A percentile compares a stretch with the other conserved stretches of the same genome.
Evolutionary conservation across 2,113 vertebrate species (phyloP).

Genomic region (Paracanthobrama guichenoti): DNA sequence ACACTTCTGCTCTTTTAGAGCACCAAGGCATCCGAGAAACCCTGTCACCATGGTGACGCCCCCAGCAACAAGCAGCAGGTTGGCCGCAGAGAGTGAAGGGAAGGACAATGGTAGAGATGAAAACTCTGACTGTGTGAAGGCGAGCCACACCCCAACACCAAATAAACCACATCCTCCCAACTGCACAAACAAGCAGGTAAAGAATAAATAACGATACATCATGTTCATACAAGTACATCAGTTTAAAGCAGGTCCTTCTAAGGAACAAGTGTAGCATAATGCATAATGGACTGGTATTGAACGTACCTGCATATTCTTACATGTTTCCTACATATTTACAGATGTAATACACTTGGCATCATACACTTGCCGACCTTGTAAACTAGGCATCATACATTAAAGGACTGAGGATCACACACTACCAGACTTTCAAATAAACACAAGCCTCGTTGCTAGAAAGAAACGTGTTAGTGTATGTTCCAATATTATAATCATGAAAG

Average conservation of each 20-base stretch:
- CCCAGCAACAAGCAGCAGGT: conserved; percentile 80
- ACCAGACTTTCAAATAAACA: background rate
- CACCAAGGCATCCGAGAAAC: conserved; percentile 85
- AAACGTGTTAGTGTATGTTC: too few relatives aligned
- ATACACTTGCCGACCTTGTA: too few relatives aligned
- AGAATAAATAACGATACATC: background rate
- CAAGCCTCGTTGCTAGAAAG: background rate
- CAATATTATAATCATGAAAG: too few relatives aligned
- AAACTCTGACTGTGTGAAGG: conserved; percentile 82
- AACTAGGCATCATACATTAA: background rate
- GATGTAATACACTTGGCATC: too few relatives aligned
- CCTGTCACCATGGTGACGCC: conserved; percentile 85
- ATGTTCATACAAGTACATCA: background rate
- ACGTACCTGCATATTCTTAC: background rate
- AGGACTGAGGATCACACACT: background rate
- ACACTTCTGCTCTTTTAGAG: conserved; percentile 83
- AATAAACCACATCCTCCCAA: conserved; percentile 84
- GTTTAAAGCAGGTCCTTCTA: background rate
- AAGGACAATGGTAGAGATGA: conserved; percentile 83
- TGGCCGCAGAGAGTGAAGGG: conserved; percentile 82
- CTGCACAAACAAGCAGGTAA: conserved; percentile 65
- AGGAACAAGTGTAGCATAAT: background rate
- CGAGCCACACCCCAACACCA: conserved; percentile 84
- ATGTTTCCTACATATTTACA: background rate
- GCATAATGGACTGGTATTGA: background rate